Evolutionary conservation across 2,113 vertebrate genomes (phyloP).

Genomic region (Limnothrissa miodon): DNA sequence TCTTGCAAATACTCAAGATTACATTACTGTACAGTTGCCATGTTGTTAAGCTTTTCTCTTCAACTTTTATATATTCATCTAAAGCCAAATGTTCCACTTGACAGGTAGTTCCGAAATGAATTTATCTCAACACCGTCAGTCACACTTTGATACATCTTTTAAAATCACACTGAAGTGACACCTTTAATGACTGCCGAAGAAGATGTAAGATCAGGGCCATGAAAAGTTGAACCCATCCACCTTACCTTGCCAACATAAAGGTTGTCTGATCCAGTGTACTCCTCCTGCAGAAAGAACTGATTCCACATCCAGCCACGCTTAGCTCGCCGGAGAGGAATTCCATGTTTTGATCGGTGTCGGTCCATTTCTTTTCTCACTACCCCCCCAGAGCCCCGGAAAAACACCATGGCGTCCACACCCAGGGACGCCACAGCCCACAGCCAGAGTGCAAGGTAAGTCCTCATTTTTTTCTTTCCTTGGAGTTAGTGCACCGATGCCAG

Average conservation of each 20-base stretch:
- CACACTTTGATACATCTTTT: background rate
- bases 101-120: background rate
- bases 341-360: slow-evolving; percentile 25
- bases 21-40: background rate
- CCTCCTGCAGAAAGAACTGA: slow-evolving; percentile 94
- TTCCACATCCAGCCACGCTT: slow-evolving; percentile 98
- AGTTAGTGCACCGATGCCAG: slow-evolving; percentile 31
- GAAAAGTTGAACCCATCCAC: background rate
- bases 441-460: slow-evolving; percentile 75
- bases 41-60: background rate
- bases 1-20: background rate
- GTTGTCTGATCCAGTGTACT: slow-evolving; percentile 88
- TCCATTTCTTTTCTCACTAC: slow-evolving; percentile 16
- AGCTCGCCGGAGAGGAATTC: slow-evolving; percentile 74
- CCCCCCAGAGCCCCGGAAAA: slow-evolving; percentile 74
- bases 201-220: background rate
- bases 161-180: background rate
- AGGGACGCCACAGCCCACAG: slow-evolving; percentile 77
- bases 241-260: slow-evolving; percentile 97
- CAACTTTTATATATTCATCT: background rate
- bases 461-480: slow-evolving; percentile 69
- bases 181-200: background rate
- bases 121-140: background rate
- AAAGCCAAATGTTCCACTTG: background rate
- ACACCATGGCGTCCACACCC: slow-evolving; percentile 62